Conservation (phyloP, 2,113 vertebrate genomes). For the Semnornis frantzii region DNA sequence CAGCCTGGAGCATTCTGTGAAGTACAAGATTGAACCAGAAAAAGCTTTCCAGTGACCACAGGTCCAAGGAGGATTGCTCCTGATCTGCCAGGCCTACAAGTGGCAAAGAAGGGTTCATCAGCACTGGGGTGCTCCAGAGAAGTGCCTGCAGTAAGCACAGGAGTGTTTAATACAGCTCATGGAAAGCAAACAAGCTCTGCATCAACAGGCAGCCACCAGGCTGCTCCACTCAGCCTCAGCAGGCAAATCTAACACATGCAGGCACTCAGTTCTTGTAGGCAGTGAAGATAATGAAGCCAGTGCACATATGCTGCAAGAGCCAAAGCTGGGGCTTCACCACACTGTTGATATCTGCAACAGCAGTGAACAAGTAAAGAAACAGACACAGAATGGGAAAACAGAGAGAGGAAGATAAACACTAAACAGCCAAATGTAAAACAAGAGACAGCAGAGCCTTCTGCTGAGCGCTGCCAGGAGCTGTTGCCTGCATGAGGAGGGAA, state of each 20-base stretch:
- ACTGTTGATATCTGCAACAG: conserved; percentile 12
- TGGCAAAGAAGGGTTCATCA: background rate
- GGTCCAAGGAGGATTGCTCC: background rate
- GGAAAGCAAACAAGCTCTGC: background rate
- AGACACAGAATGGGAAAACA: conserved; percentile 17
- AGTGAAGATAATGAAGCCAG: background rate
- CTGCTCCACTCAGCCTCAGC: background rate
- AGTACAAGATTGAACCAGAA: background rate
- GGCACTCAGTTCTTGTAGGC: background rate
- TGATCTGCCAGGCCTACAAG: background rate
- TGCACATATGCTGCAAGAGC: conserved; percentile 29
- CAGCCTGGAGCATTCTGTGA: background rate
- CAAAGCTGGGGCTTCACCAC: conserved; percentile 22
- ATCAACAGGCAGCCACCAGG: background rate
- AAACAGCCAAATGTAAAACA: conserved; percentile 6
- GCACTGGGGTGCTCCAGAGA: background rate
- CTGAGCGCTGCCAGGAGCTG: background rate
- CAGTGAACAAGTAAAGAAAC: conserved; percentile 23
- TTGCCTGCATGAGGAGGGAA: background rate
- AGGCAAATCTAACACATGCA: background rate
- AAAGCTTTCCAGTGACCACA: background rate
- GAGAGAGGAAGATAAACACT: conserved; percentile 11
- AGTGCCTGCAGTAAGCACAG: background rate
- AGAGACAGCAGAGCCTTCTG: background rate
- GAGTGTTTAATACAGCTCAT: background rate